phyloP scores from a whole-genome alignment of 2,797 vertebrate genomes.

The Balearica regulorum region DNA sequence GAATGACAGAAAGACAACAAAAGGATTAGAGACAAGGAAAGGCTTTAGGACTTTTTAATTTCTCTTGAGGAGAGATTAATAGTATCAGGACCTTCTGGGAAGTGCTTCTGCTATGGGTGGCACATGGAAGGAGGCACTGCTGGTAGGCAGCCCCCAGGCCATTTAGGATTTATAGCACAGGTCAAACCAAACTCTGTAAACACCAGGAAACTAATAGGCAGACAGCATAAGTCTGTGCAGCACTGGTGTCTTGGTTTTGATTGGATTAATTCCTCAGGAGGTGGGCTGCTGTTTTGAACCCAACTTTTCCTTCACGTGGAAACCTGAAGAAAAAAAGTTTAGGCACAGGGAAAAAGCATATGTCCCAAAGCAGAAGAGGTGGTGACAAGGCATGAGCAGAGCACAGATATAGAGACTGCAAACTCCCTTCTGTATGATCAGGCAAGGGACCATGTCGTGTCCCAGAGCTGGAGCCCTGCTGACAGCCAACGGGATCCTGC shows the following conservation, averaged over 20 bases:
- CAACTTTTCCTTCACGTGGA: background rate
- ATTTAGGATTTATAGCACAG: background rate
- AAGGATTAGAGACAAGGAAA: background rate
- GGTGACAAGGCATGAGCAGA: background rate
- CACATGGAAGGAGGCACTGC: background rate
- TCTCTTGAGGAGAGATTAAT: slow-evolving; percentile 9
- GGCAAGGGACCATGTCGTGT: background rate
- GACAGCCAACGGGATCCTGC: accelerated
- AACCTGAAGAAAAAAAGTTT: background rate
- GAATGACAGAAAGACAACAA: background rate
- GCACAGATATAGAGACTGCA: background rate
- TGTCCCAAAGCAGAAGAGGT: background rate
- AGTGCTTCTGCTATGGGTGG: background rate
- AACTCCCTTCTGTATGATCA: background rate
- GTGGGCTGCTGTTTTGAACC: background rate
- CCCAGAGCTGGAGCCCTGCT: background rate
- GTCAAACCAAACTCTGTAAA: background rate
- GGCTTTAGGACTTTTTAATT: background rate
- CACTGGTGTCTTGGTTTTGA: background rate
- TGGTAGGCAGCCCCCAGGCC: background rate
- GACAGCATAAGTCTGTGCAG: background rate
- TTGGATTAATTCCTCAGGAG: background rate
- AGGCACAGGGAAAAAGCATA: background rate
- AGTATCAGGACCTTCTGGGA: background rate
- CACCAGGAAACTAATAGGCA: background rate